Base-by-base conservation (phyloP, 1,140 invertebrate species). In the Tigriopus japonicus region DNA sequence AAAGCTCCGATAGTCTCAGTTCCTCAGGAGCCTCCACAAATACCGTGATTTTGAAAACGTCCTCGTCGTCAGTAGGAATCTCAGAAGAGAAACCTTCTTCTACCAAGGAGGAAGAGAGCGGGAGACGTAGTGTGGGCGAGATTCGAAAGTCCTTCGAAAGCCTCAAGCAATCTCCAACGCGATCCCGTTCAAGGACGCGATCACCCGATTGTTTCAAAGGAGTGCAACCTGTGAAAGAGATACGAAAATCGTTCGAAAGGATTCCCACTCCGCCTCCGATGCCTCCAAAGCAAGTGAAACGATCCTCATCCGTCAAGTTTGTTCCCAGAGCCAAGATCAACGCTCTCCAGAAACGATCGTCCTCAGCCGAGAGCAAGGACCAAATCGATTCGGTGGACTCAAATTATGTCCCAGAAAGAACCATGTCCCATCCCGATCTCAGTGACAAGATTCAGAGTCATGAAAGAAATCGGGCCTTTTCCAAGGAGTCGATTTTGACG, bases 361-460 rank as follows among this genome's bases (percentile, higher is more conserved):
- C 28, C 3, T 5, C 3, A 3, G 28, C 28, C 3, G 28, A 35
- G 9, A 35, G 28, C 9, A 35, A 35, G 28, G 28, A 35, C 3
- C 28, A 3, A 3, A 35, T 35, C 28, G 9, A 35, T 15, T 49
- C 45, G 3, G 45, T 17, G 21, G 21, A 17, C n/a, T 15, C 45
- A 2, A 49, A 49, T 15, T 49, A 15, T 10, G n/a, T 17, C 12
- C n/a, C n/a, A 49, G 45, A 49, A 12, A 49, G 45, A 49, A 21
- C 45, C 45, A 49, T 49, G 45, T 49, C 45, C 45, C n/a, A 49
- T 49, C 45, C 45, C 6, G 45, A 49, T 49, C n/a, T 49, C 45
- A 21, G 45, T 6, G 6, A 49, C 45, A 15, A 21, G 21, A 10
- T 49, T 10, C 3, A 49, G 10, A 17, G 45, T 10, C n/a, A 21